Evolutionary conservation across 2,797 vertebrate species (phyloP), one percentile per base, ranked within the genome.

Genomic region (Sarcophilus harrisii): DNA sequence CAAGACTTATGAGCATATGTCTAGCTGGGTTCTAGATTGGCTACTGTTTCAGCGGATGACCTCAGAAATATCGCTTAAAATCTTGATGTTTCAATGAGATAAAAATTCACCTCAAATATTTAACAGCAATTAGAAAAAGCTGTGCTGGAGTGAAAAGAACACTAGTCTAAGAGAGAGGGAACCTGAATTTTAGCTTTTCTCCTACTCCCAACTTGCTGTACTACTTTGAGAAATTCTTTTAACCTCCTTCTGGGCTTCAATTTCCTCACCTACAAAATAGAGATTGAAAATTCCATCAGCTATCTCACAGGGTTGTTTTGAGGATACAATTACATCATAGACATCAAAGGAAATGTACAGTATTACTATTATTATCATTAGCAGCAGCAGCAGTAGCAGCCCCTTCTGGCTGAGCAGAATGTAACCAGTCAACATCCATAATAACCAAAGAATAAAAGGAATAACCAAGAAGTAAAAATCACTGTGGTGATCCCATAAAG

Each of bases 21-120:
- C 94, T 91, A 49, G 92, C 95, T 95, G 66, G 89, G 93, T 45
- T 97, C 97, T 92, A 92, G 90, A 81, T 94, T n/a, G 52, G 73
- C 73, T 81, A 94, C 91, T 92, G 73, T 95, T 94, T 55, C 1
- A 0, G 95, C 45, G 0, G 57, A 93, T 95, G 92, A 92, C 28
- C n/a, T 60, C 18, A 87, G 52, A 38, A 12, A 57, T 3, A 24
- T 91, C 87, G 91, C 95, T 96, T 93, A 66, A 58, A 96, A 57
- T 92, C 60, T 97, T 73, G 24, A 14, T 94, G 91, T 93, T 95
- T 96, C 87, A 96, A 89, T 38, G n/a, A 73, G 93, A 92, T 92
- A 73, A 96, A 95, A 95, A 93, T 95, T 95, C 38, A 92, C 90
- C 92, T 94, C n/a, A 87, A 28, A 91, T 57, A 73, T 87, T 92